Percentiles rank a stretch among this genome's conserved stretches.
These are phyloP conservation scores for Cyprinodon tularosa DNA, from an alignment of 2,113 vertebrate species.

Conservation along the genomic window DNA sequence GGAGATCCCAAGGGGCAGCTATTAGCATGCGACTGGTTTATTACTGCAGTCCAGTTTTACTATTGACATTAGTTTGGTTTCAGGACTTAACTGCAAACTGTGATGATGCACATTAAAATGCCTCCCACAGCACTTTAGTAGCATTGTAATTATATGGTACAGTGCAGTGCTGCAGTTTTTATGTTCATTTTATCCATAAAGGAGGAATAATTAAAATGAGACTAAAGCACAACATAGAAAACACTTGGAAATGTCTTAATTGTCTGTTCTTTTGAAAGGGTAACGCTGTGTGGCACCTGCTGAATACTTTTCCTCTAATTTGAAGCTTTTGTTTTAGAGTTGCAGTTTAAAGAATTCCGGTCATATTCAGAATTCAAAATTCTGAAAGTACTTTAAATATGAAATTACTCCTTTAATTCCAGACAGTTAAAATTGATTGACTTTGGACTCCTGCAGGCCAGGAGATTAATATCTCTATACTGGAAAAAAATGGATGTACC, in stretches of 20 bases:
- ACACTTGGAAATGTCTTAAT: slow-evolving; percentile 19
- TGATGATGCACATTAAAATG: slow-evolving; percentile 38
- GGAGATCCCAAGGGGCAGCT: slow-evolving; percentile 45
- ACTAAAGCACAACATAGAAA: slow-evolving; percentile 1
- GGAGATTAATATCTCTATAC: too few relatives aligned
- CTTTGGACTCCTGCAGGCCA: too few relatives aligned
- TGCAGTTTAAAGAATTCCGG: not conserved
- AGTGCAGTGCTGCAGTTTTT: slow-evolving; percentile 25
- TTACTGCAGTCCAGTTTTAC: slow-evolving; percentile 26
- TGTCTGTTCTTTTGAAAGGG: not conserved
- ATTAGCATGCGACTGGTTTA: slow-evolving; percentile 26
- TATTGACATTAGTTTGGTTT: slow-evolving; percentile 27
- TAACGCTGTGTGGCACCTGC: slow-evolving; percentile 1
- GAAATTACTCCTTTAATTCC: too few relatives aligned
- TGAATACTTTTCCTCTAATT: too few relatives aligned
- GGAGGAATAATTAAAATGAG: slow-evolving; percentile 12
- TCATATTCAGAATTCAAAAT: too few relatives aligned
- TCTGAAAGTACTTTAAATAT: too few relatives aligned
- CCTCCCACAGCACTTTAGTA: slow-evolving; percentile 42
- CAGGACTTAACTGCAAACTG: slow-evolving; percentile 14
- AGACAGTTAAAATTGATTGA: too few relatives aligned
- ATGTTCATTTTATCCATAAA: slow-evolving; percentile 9
- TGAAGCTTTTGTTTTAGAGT: not conserved
- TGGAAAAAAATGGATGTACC: too few relatives aligned
- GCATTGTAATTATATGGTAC: slow-evolving; percentile 34